Evolutionary conservation across 1,140 invertebrate genomes (phyloP).

Genomic region (Calosoma granatense): DNA sequence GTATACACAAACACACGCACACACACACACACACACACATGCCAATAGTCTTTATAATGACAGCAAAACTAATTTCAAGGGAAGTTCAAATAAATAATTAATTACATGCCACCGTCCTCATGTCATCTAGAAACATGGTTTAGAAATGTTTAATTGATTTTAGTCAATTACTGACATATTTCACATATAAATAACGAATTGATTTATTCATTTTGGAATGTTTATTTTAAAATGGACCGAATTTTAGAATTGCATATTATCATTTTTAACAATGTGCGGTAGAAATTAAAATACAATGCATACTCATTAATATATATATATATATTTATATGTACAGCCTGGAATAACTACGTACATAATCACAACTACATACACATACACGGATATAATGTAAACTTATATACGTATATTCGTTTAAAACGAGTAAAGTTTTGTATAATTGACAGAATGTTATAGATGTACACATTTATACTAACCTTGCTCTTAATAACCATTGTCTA

Average conservation of each 20-base stretch:
- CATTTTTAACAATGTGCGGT: background rate
- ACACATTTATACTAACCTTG: conserved; percentile 6
- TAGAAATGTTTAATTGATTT: background rate
- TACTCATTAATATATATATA: background rate
- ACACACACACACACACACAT: too few relatives aligned
- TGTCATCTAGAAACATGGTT: background rate
- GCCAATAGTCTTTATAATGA: too few relatives aligned
- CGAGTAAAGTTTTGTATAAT: background rate
- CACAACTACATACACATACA: too few relatives aligned
- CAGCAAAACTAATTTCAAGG: too few relatives aligned
- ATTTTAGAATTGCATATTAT: too few relatives aligned
- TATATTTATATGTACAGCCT: background rate
- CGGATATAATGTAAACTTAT: too few relatives aligned
- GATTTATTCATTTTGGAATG: background rate
- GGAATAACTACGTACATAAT: too few relatives aligned
- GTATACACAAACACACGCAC: too few relatives aligned
- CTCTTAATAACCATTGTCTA: conserved; percentile 2
- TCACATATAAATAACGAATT: background rate
- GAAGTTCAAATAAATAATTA: background rate
- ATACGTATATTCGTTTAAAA: background rate
- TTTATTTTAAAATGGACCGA: too few relatives aligned
- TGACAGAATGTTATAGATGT: too few relatives aligned
- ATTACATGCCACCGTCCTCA: background rate
- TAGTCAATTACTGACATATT: background rate
- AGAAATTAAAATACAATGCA: background rate